Base-by-base conservation (phyloP, 2,888 invertebrate genomes). In the Deilephila porcellus region DNA sequence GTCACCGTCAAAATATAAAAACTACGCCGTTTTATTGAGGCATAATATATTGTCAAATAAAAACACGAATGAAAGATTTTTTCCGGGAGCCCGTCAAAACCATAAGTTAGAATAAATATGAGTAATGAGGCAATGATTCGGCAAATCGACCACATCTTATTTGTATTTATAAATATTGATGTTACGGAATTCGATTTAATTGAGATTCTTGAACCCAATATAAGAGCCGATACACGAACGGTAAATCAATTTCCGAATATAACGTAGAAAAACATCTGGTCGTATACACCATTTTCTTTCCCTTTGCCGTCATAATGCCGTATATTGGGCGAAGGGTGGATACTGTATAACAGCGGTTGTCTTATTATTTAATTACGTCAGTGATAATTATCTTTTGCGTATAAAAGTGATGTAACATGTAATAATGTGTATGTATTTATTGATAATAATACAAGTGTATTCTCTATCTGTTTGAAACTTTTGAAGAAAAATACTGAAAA, bases 251-350 rank as follows among this genome's bases (percentile, higher is more conserved):
- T 85, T 83, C 80, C 77, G 74, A 70, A 75, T 79, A 81, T 80
- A 78, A 80, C 78, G 77, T 84, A 84, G 84, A 84, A 85, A 88
- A 88, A 88, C 86, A 88, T 88, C 88, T 85, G 83, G 83, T 80
- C 79, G 78, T 81, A 82, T 81, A 82, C 79, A 82, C 81, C 82
- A 84, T 88, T 87, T 87, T 87, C 82, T 85, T 87, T 83, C 77
- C 77, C 74, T 77, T 79, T 74, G 75, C 81, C 79, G 81, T 79
- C 80, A 79, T 82, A 80, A 80, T 78, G 79, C 74, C 81, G 77
- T 83, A 81, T 86, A 82, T 85, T 83, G 79, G 76, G 60, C 29
- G 60, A 32, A 70, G 32, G 71, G 32, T 71, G 71, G 34, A 37
- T 73, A 62, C 70, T 19, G 8, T 71, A 62, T 71, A 45, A 52